Percentiles rank a stretch among this genome's conserved stretches.
phyloP scores from a whole-genome alignment of 2,888 invertebrate species.

The Cerceris ruficornis region DNA sequence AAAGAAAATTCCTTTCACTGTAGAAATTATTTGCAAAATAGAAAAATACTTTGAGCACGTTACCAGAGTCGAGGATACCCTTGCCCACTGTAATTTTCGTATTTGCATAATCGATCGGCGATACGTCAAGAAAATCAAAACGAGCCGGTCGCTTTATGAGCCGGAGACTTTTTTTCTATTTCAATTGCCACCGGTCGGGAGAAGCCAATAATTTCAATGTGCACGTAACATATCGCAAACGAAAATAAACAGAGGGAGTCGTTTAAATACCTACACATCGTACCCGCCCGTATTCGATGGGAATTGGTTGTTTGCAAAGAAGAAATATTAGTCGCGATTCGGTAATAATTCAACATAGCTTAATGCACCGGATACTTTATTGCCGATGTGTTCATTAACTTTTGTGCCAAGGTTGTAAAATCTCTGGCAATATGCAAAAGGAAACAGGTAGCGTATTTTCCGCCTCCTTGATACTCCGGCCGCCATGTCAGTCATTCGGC shows the following conservation, averaged over 20 bases:
- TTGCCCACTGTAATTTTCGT: too few species aligned
- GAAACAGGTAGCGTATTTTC: not conserved
- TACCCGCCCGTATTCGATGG: constrained; percentile 31
- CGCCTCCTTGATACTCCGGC: too few species aligned
- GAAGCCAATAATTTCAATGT: constrained; percentile 38
- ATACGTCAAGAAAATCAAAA: too few species aligned
- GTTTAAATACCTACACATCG: constrained; percentile 37
- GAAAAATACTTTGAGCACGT: too few species aligned
- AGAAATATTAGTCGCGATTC: constrained; percentile 61
- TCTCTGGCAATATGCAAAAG: not conserved
- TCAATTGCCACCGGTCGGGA: not conserved
- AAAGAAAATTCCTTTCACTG: too few species aligned
- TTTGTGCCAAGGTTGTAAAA: constrained; percentile 39
- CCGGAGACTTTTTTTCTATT: not conserved
- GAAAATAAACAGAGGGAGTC: constrained; percentile 49
- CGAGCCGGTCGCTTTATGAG: not conserved
- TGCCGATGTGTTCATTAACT: constrained; percentile 60
- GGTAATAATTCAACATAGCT: constrained; percentile 57
- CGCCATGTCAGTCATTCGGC: too few species aligned
- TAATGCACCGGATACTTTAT: constrained; percentile 58
- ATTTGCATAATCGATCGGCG: too few species aligned
- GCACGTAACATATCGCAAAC: constrained; percentile 4
- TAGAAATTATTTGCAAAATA: too few species aligned
- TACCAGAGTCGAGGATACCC: too few species aligned
- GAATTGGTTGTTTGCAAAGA: constrained; percentile 60